phyloP scores from a whole-genome alignment of 1,140 invertebrate genomes.

The Pogonus chalceus region DNA sequence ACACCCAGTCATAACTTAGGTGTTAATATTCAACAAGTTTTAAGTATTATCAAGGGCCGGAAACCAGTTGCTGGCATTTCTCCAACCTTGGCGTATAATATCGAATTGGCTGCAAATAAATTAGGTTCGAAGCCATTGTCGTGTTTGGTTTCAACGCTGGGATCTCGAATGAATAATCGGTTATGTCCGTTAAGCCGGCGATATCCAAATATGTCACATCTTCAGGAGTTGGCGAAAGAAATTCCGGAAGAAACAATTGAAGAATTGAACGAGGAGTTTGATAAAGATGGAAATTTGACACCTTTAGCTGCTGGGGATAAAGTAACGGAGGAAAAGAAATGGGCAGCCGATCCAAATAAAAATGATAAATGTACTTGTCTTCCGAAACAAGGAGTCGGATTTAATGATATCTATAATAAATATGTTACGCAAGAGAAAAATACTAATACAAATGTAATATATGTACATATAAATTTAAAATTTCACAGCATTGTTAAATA shows the following conservation, averaged over 20 bases:
- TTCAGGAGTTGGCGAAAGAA: conserved; percentile 29
- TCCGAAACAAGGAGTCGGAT: conserved; percentile 16
- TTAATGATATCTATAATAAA: conserved; percentile 25
- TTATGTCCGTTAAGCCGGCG: conserved; percentile 26
- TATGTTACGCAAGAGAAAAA: conserved; percentile 17
- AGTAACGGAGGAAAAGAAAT: conserved; percentile 18
- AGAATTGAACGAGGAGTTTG: conserved; percentile 3
- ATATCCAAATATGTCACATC: conserved; percentile 26
- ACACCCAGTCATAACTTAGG: conserved; percentile 44
- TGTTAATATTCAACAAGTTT: conserved; percentile 45
- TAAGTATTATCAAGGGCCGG: conserved; percentile 41
- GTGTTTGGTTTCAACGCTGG: conserved; percentile 25
- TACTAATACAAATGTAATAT: background rate
- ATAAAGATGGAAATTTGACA: conserved; percentile 15
- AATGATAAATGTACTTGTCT: conserved; percentile 26
- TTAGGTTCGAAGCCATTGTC: conserved; percentile 24
- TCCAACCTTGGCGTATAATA: conserved; percentile 32
- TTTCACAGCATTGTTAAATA: no score
- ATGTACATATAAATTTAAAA: no score
- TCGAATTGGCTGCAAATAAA: conserved; percentile 29
- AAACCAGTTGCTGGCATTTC: conserved; percentile 32
- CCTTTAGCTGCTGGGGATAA: background rate
- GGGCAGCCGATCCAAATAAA: conserved; percentile 23
- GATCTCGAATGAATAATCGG: conserved; percentile 19
- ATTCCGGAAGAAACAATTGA: conserved; percentile 24